A percentile compares a stretch with the other conserved stretches of the same genome.
phyloP scores from a whole-genome alignment of 53 echinoderm and acorn worm genomes.

The Henricia sp. region DNA sequence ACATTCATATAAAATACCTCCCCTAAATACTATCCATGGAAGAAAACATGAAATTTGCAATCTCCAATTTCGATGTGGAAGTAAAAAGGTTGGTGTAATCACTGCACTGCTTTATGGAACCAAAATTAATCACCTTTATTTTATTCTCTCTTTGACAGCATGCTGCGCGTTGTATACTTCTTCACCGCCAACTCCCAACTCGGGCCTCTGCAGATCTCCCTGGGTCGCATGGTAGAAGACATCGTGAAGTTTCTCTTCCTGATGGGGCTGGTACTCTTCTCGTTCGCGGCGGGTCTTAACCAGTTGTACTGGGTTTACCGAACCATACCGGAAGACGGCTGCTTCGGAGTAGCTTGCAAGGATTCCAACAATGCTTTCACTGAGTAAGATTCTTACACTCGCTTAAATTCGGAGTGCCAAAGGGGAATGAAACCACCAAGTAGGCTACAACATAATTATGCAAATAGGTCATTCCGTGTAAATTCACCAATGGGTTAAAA shows the following conservation, averaged over 20 bases:
- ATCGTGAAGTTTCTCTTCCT: constrained; percentile 91
- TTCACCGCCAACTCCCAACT: constrained; percentile 98
- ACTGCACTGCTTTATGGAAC: too few species aligned
- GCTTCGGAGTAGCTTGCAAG: constrained; percentile 81
- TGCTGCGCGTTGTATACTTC: constrained; percentile 92
- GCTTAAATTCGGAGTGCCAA: too few species aligned
- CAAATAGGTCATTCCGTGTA: too few species aligned
- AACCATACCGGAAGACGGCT: not conserved
- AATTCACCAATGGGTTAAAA: too few species aligned
- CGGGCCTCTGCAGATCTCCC: constrained; percentile 96
- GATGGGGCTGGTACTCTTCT: constrained; percentile 80
- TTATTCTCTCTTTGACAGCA: constrained; percentile 60
- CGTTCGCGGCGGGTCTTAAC: constrained; percentile 94
- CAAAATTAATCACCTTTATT: too few species aligned
- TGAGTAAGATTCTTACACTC: constrained; percentile 92
- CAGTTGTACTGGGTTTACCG: constrained; percentile 94
- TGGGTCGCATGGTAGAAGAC: constrained; percentile 98
- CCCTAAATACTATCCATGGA: too few species aligned
- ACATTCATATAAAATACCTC: too few species aligned
- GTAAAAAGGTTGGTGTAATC: too few species aligned
- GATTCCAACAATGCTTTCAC: constrained; percentile 89
- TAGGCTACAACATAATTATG: too few species aligned
- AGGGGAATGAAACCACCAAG: too few species aligned
- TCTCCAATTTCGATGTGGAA: too few species aligned
- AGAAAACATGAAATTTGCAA: too few species aligned